Conservation (phyloP, 2,113 vertebrate species). For the Phycodurus eques region DNA sequence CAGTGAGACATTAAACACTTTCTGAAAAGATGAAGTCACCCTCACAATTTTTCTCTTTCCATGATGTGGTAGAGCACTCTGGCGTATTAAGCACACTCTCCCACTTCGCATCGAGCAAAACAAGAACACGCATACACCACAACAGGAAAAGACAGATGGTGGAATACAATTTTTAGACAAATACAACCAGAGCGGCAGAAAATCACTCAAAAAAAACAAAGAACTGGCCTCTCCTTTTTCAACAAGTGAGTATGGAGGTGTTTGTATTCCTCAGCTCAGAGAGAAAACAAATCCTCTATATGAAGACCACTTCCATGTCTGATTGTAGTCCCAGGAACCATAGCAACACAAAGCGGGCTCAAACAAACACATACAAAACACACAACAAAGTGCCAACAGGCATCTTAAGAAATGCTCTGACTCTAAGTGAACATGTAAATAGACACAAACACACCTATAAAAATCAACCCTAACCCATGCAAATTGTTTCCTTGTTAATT, state of each 20-base stretch:
- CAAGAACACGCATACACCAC: constrained; percentile 31
- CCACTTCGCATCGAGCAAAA: constrained; percentile 36
- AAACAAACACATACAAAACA: constrained; percentile 46
- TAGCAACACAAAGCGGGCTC: constrained; percentile 48
- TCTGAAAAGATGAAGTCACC: constrained; percentile 61
- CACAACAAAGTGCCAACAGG: constrained; percentile 29
- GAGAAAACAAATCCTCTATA: constrained; percentile 48
- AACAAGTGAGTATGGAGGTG: constrained; percentile 23
- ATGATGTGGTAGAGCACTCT: constrained; percentile 49
- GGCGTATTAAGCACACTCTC: constrained; percentile 33
- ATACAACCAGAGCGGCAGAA: constrained; percentile 20
- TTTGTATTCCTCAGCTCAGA: constrained; percentile 28
- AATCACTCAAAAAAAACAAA: constrained; percentile 18
- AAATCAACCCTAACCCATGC: constrained; percentile 74
- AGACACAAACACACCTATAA: constrained; percentile 74
- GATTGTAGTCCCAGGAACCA: constrained; percentile 47
- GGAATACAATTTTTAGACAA: constrained; percentile 16
- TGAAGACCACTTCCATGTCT: constrained; percentile 29
- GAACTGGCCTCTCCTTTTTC: background rate
- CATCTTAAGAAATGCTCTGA: constrained; percentile 37
- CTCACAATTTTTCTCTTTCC: constrained; percentile 58
- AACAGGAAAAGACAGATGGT: constrained; percentile 29
- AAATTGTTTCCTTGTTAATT: constrained; percentile 76
- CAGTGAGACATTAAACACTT: constrained; percentile 61
- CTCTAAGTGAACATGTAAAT: constrained; percentile 47